phyloP scores from a whole-genome alignment of 2,797 vertebrate genomes.

The Gymnothorax reevesii region DNA sequence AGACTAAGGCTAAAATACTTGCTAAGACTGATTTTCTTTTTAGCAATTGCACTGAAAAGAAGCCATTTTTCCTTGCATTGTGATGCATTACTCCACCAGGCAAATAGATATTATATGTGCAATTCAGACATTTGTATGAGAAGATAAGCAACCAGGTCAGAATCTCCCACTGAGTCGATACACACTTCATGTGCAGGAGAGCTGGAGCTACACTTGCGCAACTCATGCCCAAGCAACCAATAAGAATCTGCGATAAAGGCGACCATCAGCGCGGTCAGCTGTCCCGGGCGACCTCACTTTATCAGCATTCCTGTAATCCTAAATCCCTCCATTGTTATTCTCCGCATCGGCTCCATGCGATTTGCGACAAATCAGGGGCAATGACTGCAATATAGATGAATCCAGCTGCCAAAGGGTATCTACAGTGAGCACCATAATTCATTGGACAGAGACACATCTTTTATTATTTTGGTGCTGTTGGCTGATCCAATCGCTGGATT shows the following conservation, averaged over 20 bases:
- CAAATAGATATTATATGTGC: neutral
- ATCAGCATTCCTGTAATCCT: conserved; percentile 83
- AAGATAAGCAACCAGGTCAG: neutral
- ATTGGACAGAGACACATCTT: no score
- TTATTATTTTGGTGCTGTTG: no score
- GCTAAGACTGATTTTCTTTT: no score
- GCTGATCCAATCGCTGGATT: no score
- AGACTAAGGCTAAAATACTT: no score
- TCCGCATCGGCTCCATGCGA: conserved; percentile 74
- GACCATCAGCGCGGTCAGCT: conserved; percentile 60
- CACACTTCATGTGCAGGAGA: neutral
- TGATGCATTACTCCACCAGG: neutral
- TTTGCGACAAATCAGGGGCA: conserved; percentile 68
- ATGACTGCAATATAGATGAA: conserved; percentile 58
- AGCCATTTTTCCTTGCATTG: neutral
- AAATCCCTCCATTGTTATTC: conserved; percentile 67
- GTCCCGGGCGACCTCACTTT: conserved; percentile 78
- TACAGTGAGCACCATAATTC: no score
- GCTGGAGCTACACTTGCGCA: conserved; percentile 10
- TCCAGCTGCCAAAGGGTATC: neutral
- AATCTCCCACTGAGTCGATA: neutral
- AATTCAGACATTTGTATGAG: neutral
- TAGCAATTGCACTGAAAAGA: neutral
- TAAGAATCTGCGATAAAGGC: conserved; percentile 79
- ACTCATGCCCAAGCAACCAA: conserved; percentile 57